A percentile compares a stretch with the other conserved stretches of the same genome.
Conservation (phyloP, 2,113 vertebrate species). For the Zosterops borbonicus region DNA sequence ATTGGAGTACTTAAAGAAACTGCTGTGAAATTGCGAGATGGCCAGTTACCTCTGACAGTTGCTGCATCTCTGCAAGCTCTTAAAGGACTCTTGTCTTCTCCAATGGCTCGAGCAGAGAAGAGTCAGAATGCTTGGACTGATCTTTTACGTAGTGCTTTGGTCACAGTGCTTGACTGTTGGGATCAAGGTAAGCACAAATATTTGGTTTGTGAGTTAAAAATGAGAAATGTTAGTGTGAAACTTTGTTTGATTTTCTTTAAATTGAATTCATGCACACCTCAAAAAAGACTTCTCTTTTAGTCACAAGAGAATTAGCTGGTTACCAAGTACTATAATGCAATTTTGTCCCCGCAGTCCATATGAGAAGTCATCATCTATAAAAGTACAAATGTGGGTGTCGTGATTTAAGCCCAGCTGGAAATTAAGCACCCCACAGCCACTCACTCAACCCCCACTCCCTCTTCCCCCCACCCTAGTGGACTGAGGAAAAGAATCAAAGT, state of each 20-base stretch:
- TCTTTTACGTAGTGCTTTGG: conserved; percentile 82
- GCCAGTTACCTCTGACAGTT: conserved; percentile 68
- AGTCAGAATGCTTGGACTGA: conserved; percentile 82
- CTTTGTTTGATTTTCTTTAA: background rate
- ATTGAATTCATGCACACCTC: background rate
- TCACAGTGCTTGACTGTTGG: conserved; percentile 84
- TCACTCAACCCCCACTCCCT: rapidly evolving
- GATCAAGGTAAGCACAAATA: conserved; percentile 71
- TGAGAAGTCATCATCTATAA: background rate
- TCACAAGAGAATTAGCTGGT: background rate
- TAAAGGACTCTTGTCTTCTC: conserved; percentile 82
- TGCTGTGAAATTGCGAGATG: conserved; percentile 69
- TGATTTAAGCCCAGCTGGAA: background rate
- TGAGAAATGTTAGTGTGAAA: background rate
- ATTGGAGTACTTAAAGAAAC: conserved; percentile 87
- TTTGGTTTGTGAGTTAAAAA: background rate
- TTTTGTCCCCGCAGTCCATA: background rate
- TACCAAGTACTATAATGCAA: background rate
- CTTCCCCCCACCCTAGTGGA: background rate
- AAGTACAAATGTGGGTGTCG: rapidly evolving
- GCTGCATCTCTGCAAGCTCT: conserved; percentile 84
- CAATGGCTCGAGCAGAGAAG: conserved; percentile 90
- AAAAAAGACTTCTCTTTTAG: background rate
- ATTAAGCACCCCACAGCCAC: background rate
- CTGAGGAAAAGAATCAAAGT: background rate